Percentiles rank a stretch among this genome's conserved stretches.
Evolutionary conservation across 2,113 vertebrate genomes (phyloP).

Genomic region (Cephalopholis sonnerati): DNA sequence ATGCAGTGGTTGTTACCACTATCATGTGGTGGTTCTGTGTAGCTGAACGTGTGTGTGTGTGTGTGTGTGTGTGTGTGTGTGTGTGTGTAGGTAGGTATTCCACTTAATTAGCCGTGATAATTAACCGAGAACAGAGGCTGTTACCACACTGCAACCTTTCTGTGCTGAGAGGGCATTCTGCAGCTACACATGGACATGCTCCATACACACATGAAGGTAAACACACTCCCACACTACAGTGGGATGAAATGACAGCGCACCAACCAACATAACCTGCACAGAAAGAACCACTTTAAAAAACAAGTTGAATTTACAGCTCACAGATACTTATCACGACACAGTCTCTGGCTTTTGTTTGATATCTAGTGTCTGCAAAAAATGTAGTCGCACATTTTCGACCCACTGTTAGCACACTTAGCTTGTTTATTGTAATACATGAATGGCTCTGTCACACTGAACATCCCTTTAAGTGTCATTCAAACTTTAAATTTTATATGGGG

Average conservation of each 20-base stretch:
- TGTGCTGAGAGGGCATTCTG: conserved; percentile 15
- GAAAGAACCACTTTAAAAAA: background rate
- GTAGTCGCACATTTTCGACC: too few species aligned
- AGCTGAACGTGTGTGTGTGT: background rate
- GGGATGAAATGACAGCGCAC: background rate
- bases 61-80: background rate
- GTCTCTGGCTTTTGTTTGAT: too few species aligned
- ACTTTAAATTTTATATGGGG: too few species aligned
- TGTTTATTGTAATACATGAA: too few species aligned
- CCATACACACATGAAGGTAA: background rate
- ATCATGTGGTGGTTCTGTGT: background rate
- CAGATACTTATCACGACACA: too few species aligned
- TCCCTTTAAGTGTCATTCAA: too few species aligned
- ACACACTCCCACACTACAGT: background rate
- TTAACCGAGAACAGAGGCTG: conserved; percentile 13
- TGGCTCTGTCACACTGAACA: too few species aligned
- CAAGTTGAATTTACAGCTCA: too few species aligned
- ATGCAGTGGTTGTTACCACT: conserved; percentile 11
- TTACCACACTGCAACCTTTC: conserved; percentile 19
- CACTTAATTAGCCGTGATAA: conserved; percentile 31
- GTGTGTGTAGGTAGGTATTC: background rate
- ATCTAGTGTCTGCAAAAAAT: too few species aligned
- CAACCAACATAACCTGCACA: background rate
- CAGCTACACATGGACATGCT: background rate
- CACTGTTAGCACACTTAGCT: too few species aligned